A percentile compares a stretch with the other conserved stretches of the same genome.
These are phyloP conservation scores for Hypena proboscidalis DNA, from an alignment of 2,888 invertebrate genomes.

Conservation along the genomic window DNA sequence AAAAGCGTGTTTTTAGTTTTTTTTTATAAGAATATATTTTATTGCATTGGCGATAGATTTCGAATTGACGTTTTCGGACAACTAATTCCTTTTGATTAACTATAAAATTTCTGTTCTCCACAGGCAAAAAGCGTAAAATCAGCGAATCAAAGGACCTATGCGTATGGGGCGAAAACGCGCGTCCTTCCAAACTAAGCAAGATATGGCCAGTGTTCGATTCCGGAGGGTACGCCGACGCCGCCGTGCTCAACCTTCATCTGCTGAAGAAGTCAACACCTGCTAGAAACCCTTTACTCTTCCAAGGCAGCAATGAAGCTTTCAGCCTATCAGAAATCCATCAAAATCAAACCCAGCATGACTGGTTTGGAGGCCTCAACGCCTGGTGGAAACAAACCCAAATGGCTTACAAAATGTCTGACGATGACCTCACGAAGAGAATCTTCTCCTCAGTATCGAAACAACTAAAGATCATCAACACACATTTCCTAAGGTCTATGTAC, in stretches of 20 bases:
- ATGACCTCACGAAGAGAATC: constrained; percentile 69
- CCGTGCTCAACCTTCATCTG: constrained; percentile 60
- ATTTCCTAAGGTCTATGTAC: constrained; percentile 72
- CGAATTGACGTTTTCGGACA: no score
- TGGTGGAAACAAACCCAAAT: constrained; percentile 70
- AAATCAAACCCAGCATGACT: constrained; percentile 53
- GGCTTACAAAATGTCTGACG: constrained; percentile 56
- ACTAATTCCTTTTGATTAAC: no score
- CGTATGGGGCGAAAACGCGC: constrained; percentile 61
- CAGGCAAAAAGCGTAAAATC: constrained; percentile 77
- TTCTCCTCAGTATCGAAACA: constrained; percentile 77
- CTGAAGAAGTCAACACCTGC: constrained; percentile 55
- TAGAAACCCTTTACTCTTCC: constrained; percentile 65
- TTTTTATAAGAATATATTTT: no score
- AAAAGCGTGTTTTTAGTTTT: no score
- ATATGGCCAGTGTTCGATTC: constrained; percentile 83
- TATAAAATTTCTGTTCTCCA: constrained; percentile 23
- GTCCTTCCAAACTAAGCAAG: constrained; percentile 71
- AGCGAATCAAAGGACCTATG: constrained; percentile 68
- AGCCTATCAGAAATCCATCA: constrained; percentile 46
- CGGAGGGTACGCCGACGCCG: constrained; percentile 71
- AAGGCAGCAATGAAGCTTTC: constrained; percentile 34
- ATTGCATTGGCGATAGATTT: no score
- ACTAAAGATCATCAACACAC: constrained; percentile 72
- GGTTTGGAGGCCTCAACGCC: constrained; percentile 65